A percentile compares a stretch with the other conserved stretches of the same genome.
Evolutionary conservation across 2,797 vertebrate species (phyloP).

Genomic region (Onychomys arenicola): DNA sequence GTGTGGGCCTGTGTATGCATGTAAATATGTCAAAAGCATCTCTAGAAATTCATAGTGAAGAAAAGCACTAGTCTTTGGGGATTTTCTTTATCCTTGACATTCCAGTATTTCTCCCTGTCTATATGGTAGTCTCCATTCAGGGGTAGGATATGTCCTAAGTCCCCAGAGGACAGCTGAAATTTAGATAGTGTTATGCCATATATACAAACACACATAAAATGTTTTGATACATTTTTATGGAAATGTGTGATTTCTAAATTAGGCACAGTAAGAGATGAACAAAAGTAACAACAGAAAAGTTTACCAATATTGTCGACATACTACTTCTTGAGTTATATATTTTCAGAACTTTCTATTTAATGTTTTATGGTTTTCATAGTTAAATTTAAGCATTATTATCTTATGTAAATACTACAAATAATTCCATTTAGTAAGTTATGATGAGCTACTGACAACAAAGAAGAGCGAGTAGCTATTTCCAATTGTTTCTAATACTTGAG

Average conservation of each 20-base stretch:
- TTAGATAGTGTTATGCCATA: background rate
- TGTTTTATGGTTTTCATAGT: background rate
- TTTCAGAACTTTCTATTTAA: background rate
- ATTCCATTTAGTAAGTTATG: background rate
- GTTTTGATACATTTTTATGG: background rate
- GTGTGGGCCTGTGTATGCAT: background rate
- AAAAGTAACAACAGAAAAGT: background rate
- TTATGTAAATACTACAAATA: background rate
- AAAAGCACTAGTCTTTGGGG: background rate
- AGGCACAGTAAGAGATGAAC: background rate
- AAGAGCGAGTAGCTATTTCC: background rate
- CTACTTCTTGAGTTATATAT: background rate
- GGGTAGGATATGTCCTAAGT: background rate
- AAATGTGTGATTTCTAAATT: background rate
- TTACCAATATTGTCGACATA: background rate
- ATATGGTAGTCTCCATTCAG: background rate
- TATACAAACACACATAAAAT: background rate
- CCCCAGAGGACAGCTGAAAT: background rate
- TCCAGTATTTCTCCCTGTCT: background rate
- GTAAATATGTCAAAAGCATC: background rate
- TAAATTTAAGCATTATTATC: background rate
- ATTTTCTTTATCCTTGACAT: background rate
- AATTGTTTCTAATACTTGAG: background rate
- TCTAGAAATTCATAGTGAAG: background rate
- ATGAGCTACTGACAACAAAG: background rate